Percentiles rank a stretch among this genome's conserved stretches.
Evolutionary conservation across 1,140 invertebrate species (phyloP).

Genomic region (Sarcophaga peregrina): DNA sequence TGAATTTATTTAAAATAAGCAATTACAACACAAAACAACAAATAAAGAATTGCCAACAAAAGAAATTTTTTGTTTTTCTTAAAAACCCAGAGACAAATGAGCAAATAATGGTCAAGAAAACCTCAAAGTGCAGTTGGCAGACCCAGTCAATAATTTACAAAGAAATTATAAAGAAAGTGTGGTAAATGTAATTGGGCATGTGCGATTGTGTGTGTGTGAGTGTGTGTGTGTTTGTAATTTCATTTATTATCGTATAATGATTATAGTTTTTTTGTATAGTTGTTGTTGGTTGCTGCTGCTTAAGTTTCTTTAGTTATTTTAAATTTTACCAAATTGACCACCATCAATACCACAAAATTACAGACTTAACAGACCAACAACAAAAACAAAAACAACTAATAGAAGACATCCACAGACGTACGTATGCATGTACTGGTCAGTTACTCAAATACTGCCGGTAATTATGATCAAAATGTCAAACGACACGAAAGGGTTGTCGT

Average conservation of each 20-base stretch:
- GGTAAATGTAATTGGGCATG: no score
- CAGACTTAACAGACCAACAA: neutral
- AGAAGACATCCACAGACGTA: no score
- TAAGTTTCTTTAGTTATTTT: constrained; percentile 14
- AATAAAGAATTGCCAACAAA: neutral
- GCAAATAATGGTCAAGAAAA: no score
- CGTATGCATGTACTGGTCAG: neutral
- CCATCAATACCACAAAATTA: constrained; percentile 45
- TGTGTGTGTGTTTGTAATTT: neutral
- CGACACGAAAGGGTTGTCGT: neutral
- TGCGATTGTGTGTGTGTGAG: neutral
- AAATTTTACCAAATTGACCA: constrained; percentile 31
- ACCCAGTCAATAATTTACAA: no score
- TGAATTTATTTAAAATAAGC: constrained; percentile 8
- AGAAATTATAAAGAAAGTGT: no score
- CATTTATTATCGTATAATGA: neutral
- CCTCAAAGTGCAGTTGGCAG: no score
- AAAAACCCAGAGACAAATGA: neutral
- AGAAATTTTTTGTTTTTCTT: neutral
- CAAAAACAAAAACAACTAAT: no score
- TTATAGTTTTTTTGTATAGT: neutral
- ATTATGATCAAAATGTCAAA: constrained; percentile 25
- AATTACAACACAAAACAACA: no score
- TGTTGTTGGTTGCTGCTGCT: neutral
- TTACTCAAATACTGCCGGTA: neutral